Evolutionary conservation across 2,888 invertebrate species (phyloP).

Genomic region (Melinaea marsaeus): DNA sequence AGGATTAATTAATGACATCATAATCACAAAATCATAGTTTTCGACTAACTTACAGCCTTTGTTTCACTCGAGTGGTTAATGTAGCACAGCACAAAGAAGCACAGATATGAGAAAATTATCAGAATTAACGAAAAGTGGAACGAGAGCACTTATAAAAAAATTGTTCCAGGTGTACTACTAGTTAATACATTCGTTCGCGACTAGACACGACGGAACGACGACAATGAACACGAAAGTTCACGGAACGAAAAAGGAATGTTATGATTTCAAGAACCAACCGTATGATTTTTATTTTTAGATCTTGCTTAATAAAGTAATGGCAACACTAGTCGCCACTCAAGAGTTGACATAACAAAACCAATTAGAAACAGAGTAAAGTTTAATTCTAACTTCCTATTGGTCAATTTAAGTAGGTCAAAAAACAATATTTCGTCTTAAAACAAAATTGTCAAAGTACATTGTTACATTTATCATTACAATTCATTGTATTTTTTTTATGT

Average conservation of each 20-base stretch:
- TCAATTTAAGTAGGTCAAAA: slow-evolving; percentile 4
- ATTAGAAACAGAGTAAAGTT: slow-evolving; percentile 14
- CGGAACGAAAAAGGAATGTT: slow-evolving; percentile 35
- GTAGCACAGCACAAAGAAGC: slow-evolving; percentile 47
- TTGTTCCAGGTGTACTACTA: slow-evolving; percentile 59
- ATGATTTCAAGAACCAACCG: slow-evolving; percentile 27
- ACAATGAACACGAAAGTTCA: slow-evolving; percentile 31
- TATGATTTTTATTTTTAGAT: slow-evolving; percentile 26
- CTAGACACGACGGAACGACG: slow-evolving; percentile 32
- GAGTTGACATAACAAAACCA: slow-evolving; percentile 13
- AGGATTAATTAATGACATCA: slow-evolving; percentile 73
- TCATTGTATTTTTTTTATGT: too few relatives aligned
- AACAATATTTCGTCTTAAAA: slow-evolving; percentile 1
- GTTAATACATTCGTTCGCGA: slow-evolving; percentile 36
- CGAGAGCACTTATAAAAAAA: slow-evolving; percentile 66
- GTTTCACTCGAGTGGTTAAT: slow-evolving; percentile 44
- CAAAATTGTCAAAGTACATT: background rate
- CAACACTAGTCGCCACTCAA: slow-evolving; percentile 16
- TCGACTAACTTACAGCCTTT: slow-evolving; percentile 40
- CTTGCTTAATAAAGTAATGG: slow-evolving; percentile 15
- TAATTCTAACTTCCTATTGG: slow-evolving; percentile 13
- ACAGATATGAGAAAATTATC: slow-evolving; percentile 50
- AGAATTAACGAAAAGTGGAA: slow-evolving; percentile 71
- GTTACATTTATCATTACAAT: too few relatives aligned
- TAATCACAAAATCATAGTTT: slow-evolving; percentile 53